phyloP scores from a whole-genome alignment of 2,888 invertebrate species.

The Eurois occulta region DNA sequence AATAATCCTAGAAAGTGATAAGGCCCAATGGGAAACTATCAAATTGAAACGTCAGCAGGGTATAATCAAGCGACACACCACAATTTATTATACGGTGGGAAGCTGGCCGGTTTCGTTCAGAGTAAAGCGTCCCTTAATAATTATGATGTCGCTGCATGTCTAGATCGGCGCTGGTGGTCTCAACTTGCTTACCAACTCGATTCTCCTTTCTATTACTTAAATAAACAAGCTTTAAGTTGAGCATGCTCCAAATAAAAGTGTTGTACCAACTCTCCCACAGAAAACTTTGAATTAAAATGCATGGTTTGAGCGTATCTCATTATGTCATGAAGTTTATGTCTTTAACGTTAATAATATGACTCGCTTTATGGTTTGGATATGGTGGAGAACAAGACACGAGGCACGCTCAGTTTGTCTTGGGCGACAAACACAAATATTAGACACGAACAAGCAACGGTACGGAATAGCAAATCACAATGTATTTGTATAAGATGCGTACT shows the following conservation, averaged over 20 bases:
- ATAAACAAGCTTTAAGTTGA: conserved; percentile 46
- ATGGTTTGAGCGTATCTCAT: conserved; percentile 50
- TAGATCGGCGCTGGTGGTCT: conserved; percentile 75
- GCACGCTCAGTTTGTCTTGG: conserved; percentile 84
- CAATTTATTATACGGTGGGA: conserved; percentile 75
- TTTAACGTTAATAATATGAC: conserved; percentile 63
- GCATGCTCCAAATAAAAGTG: conserved; percentile 48
- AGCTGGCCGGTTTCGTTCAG: conserved; percentile 58
- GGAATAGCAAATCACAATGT: conserved; percentile 88
- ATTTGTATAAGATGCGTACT: conserved; percentile 85
- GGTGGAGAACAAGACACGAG: conserved; percentile 73
- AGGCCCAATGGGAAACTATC: conserved; percentile 79
- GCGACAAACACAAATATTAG: conserved; percentile 88
- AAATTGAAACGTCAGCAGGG: conserved; percentile 85
- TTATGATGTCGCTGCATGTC: conserved; percentile 73
- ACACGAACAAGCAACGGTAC: conserved; percentile 83
- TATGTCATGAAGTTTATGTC: conserved; percentile 59
- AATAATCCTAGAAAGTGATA: conserved; percentile 86
- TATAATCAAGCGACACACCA: conserved; percentile 78
- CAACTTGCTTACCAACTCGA: conserved; percentile 61
- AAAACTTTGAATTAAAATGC: conserved; percentile 56
- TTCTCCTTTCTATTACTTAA: conserved; percentile 64
- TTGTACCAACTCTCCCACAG: conserved; percentile 29
- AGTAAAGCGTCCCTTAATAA: conserved; percentile 71
- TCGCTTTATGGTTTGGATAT: conserved; percentile 69